Percentiles rank a stretch among this genome's conserved stretches.
phyloP scores from a whole-genome alignment of 2,888 invertebrate species.

The Latheticus oryzae region DNA sequence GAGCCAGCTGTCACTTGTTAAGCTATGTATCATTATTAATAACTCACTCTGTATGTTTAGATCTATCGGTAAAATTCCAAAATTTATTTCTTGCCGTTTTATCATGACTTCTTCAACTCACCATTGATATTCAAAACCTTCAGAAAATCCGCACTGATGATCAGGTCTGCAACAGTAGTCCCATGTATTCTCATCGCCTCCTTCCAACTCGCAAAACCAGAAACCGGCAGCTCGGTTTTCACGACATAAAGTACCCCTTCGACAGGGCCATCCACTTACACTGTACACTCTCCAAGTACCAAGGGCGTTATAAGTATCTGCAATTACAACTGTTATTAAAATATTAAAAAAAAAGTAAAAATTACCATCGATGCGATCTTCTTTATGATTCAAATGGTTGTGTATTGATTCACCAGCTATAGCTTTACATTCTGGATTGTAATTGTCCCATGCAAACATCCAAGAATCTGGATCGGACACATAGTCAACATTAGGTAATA shows the following conservation, averaged over 20 bases:
- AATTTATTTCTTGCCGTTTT: no score
- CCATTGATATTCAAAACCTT: conserved; percentile 86
- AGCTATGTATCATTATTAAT: no score
- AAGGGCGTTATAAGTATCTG: conserved; percentile 51
- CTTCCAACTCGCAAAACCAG: conserved; percentile 87
- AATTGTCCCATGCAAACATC: conserved; percentile 83
- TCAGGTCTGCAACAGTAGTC: conserved; percentile 88
- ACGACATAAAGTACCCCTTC: conserved; percentile 74
- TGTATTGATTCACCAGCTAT: conserved; percentile 49
- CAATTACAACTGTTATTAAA: conserved; percentile 7
- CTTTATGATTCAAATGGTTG: conserved; percentile 40
- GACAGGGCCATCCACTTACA: conserved; percentile 84
- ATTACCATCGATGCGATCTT: conserved; percentile 43
- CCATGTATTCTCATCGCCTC: conserved; percentile 78
- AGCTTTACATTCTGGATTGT: conserved; percentile 75
- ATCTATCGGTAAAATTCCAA: no score
- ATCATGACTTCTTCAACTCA: conserved; percentile 61
- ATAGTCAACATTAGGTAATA: conserved; percentile 80
- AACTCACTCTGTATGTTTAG: no score
- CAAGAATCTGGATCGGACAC: conserved; percentile 76
- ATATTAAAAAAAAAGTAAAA: conserved; percentile 1
- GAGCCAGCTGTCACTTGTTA: no score
- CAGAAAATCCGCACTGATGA: conserved; percentile 86
- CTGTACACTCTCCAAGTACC: conserved; percentile 79
- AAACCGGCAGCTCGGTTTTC: conserved; percentile 82